Evolutionary conservation across 2,113 vertebrate genomes (phyloP).

Genomic region (Xiphophorus couchianus): DNA sequence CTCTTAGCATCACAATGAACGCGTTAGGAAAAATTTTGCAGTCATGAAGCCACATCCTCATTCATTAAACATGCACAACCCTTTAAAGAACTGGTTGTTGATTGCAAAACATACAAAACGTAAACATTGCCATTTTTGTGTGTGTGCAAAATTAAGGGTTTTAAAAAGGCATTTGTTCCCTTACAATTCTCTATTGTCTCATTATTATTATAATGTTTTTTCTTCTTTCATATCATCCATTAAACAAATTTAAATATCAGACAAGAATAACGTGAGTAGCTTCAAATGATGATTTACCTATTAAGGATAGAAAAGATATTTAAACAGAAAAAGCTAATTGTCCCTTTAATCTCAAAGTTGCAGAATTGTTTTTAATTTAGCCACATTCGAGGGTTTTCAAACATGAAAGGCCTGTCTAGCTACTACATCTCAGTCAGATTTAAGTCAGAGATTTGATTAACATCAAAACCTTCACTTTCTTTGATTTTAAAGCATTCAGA

Average conservation of each 20-base stretch:
- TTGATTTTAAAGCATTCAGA: neutral
- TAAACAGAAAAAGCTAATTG: neutral
- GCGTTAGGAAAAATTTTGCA: constrained; percentile 41
- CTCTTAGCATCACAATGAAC: constrained; percentile 53
- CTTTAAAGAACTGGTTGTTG: neutral
- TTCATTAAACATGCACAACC: constrained; percentile 13
- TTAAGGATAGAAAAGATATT: neutral
- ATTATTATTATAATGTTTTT: no score
- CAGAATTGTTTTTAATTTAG: neutral
- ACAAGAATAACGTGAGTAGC: neutral
- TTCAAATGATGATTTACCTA: neutral
- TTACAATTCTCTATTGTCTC: no score
- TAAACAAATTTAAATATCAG: neutral
- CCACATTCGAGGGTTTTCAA: neutral
- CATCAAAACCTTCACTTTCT: neutral
- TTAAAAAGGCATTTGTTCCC: no score
- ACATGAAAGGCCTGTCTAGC: neutral
- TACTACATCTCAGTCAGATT: neutral
- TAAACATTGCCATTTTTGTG: no score
- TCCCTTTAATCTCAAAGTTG: neutral
- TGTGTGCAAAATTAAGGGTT: no score
- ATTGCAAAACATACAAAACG: neutral
- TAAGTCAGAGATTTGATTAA: neutral
- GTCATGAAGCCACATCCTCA: constrained; percentile 40
- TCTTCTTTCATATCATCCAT: no score